Conservation (phyloP, 2,888 invertebrate species). For the Drosophila crucigera region DNA sequence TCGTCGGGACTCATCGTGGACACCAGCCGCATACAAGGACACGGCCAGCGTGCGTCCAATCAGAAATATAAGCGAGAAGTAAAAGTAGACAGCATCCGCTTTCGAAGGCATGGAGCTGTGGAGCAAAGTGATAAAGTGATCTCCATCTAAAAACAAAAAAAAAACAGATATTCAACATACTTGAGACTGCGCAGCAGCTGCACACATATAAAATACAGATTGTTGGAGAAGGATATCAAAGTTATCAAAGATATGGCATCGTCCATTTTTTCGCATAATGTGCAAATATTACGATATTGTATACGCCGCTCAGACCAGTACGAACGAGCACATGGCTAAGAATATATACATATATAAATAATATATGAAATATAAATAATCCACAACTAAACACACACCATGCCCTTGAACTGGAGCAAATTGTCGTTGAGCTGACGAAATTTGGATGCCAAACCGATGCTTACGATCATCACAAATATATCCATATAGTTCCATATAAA, state of each 20-base stretch:
- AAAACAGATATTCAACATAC: constrained; percentile 61
- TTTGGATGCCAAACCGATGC: constrained; percentile 88
- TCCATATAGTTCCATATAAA: constrained; percentile 91
- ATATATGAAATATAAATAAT: neutral
- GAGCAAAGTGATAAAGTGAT: neutral
- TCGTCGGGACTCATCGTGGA: constrained; percentile 87
- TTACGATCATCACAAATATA: constrained; percentile 90
- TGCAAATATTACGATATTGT: constrained; percentile 86
- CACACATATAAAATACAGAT: constrained; percentile 87
- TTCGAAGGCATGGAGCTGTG: constrained; percentile 83
- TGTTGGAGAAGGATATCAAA: constrained; percentile 87
- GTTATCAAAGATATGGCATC: constrained; percentile 86
- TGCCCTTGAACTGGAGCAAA: constrained; percentile 86
- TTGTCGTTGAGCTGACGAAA: constrained; percentile 88
- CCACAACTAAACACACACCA: constrained; percentile 82
- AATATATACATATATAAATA: neutral
- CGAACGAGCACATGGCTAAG: constrained; percentile 76
- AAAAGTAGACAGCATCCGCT: constrained; percentile 86
- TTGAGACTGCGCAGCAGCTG: constrained; percentile 87
- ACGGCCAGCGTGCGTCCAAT: constrained; percentile 87
- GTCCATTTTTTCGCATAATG: constrained; percentile 86
- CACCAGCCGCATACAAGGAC: constrained; percentile 87
- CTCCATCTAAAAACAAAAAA: neutral
- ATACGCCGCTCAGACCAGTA: constrained; percentile 87
- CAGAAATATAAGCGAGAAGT: constrained; percentile 87